Evolutionary conservation across 1,140 invertebrate genomes (phyloP).

Genomic region (Piezodorus guildinii): DNA sequence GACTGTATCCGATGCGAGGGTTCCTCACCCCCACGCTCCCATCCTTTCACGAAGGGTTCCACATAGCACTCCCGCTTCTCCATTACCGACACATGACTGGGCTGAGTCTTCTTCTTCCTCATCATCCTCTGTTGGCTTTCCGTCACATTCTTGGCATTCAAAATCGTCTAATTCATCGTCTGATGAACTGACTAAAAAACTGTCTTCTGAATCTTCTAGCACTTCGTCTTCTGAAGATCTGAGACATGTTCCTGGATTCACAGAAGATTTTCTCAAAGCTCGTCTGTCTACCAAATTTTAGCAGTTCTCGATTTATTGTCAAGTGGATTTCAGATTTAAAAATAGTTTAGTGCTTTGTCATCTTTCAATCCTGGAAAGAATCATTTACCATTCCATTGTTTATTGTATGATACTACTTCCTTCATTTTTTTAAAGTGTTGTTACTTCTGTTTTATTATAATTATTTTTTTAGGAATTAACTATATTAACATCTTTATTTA

Average conservation of each 20-base stretch:
- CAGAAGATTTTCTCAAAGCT: constrained; percentile 24
- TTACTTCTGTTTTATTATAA: no score
- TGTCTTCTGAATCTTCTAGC: background rate
- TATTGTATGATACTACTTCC: no score
- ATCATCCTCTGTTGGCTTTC: constrained; percentile 5
- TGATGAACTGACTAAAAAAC: constrained; percentile 12
- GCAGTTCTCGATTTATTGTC: background rate
- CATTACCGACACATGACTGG: constrained; percentile 1
- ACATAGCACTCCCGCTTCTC: constrained; percentile 7
- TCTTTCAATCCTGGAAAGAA: no score
- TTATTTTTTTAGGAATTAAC: no score
- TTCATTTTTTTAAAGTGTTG: no score
- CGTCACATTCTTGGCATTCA: constrained; percentile 7
- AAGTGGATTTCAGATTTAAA: no score
- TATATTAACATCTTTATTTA: no score
- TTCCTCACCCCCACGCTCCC: constrained; percentile 20
- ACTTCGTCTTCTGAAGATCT: constrained; percentile 17
- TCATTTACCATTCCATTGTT: no score
- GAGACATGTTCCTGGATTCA: constrained; percentile 21
- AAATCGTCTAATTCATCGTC: constrained; percentile 24
- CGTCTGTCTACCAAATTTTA: constrained; percentile 21
- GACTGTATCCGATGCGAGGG: constrained; percentile 8
- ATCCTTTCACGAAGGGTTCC: constrained; percentile 12
- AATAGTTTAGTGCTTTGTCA: no score
- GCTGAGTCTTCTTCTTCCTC: background rate